Conservation (phyloP, 2,797 vertebrate genomes). For the Miichthys miiuy region DNA sequence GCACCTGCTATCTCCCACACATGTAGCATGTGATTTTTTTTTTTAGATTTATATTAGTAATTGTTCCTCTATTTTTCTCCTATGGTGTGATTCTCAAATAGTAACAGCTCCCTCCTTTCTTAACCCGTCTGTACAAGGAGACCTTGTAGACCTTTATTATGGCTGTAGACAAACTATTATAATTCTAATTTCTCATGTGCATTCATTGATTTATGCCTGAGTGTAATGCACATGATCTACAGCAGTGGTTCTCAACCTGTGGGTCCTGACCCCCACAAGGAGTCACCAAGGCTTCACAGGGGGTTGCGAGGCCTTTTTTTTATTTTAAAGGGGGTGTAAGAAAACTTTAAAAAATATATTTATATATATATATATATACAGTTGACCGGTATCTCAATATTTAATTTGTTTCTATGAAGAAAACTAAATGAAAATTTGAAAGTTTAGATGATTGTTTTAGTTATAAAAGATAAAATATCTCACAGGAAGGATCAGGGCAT, state of each 20-base stretch:
- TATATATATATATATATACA: too few species aligned
- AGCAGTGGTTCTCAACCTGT: background rate
- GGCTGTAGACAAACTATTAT: constrained; percentile 33
- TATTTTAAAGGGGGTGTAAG: too few species aligned
- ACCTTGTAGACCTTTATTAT: constrained; percentile 1
- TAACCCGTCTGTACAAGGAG: constrained; percentile 1
- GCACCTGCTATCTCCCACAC: constrained; percentile 39
- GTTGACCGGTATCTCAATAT: too few species aligned
- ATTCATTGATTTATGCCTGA: constrained; percentile 33
- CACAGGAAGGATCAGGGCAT: too few species aligned
- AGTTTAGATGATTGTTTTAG: too few species aligned
- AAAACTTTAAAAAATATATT: too few species aligned
- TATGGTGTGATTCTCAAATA: constrained; percentile 22
- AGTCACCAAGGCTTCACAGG: too few species aligned
- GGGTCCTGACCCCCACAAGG: too few species aligned
- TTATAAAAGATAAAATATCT: too few species aligned
- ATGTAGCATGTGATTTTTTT: constrained; percentile 24
- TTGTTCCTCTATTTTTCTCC: constrained; percentile 27
- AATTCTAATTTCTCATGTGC: constrained; percentile 42
- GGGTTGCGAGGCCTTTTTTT: too few species aligned
- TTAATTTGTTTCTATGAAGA: too few species aligned
- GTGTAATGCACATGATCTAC: constrained; percentile 39
- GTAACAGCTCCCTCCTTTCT: constrained; percentile 10
- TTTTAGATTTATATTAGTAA: background rate
- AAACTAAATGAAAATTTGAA: too few species aligned